Base-by-base conservation (phyloP, 1,140 invertebrate genomes). In the Drosophila repleta region DNA sequence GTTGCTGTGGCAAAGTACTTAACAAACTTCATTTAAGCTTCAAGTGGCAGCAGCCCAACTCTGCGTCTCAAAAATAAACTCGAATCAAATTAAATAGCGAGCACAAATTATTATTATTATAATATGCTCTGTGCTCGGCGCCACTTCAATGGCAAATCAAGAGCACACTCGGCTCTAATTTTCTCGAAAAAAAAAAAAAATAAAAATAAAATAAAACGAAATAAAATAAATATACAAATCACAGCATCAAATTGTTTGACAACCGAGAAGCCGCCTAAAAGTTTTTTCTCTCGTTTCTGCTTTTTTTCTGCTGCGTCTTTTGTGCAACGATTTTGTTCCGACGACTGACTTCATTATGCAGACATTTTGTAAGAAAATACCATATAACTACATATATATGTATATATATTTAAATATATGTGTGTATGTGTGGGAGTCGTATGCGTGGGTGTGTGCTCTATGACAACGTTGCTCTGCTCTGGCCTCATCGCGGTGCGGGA, bases 21-120 rank as follows among this genome's bases (percentile, higher is more conserved):
- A 88, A 67, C 83, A 74, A 87, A 87, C 79, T 87, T 88, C 68
- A 89, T 79, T 83, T 87, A 87, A 83, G 83, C 83, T 66, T 79
- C 72, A 71, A 88, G 83, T 83, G 79, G 74, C 64, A 21, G 13
- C 15, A 17, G 2, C 13, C 20, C 21, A 62, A 26, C 49, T 49
- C 20, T 64, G 26, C 48, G 49, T 71, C 78, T 87, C 72, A 68
- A 76, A 88, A 87, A 88, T 88, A 88, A 88, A 88, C 83, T 83
- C 79, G 84, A 88, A 79, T 87, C 70, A 88, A 87, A 83, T 87
- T 79, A 87, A 88, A 85, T 81, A 72, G 62, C 51, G 21, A 51
- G 45, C 48, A 39, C 49, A 65, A 76, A 62, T 65, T 63, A 76
- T 72, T 63, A 76, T 72, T 83, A 71, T 81, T 81, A 69, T 84